Evolutionary conservation across 2,888 invertebrate species (phyloP), one percentile per base, ranked within the genome.

Genomic region (Coenonympha glycerion): DNA sequence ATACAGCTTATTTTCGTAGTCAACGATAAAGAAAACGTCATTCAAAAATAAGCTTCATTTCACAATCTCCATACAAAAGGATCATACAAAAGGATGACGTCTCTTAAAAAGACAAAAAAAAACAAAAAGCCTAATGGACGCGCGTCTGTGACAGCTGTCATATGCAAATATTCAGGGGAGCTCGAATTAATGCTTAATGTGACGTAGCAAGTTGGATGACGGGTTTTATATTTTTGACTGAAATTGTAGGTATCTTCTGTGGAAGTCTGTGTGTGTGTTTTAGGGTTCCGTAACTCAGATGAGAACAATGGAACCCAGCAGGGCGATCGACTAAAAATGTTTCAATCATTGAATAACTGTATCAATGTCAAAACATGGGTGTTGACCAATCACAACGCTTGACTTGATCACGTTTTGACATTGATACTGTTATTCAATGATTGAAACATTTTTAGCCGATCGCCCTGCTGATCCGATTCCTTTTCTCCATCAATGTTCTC

Each of bases 121-220:
- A 37, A 24, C 15, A 24, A 19, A 30, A 44, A 31, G 9, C 15
- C 19, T 31, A 44, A 44, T 44, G 44, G 31, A 21, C 19, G 21
- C 44, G 21, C 44, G 31, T 21, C 15, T 48, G 39, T 47, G 58
- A 58, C 58, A 58, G 58, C 58, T 57, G 58, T 58, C 58, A 58
- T 40, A 50, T 47, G 55, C 57, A 57, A 55, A 55, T 53, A 48
- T 44, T 47, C 31, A 36, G 45, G 42, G 44, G 45, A 37, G 45
- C 33, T 26, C 41, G 44, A 47, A 47, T 50, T 56, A 49, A 42
- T 51, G 28, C 50, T 53, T 49, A 46, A 47, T 50, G 42, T 47
- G 53, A 50, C 50, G 19, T 15, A 9, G 1, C 9, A 19, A 21
- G 19, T 21, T 11, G 21, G 19, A 22, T 37, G 13, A 37, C 6